Evolutionary conservation across 2,113 vertebrate species (phyloP).

Genomic region (Oreocharis arfaki): DNA sequence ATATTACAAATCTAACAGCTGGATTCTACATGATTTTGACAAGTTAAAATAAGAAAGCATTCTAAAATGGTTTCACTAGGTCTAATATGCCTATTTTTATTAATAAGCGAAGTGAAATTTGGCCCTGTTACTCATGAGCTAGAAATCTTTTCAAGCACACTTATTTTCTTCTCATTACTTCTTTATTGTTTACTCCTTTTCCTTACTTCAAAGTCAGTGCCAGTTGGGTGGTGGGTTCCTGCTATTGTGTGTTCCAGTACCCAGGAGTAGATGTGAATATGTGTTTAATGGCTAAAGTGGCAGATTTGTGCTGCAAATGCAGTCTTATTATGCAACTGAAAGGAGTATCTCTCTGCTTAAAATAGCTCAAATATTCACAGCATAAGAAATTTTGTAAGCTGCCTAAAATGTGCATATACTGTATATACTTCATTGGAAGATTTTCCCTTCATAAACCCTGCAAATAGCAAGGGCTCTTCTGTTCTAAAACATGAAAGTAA

Average conservation of each 20-base stretch:
- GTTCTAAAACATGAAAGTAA: neutral
- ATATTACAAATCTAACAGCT: neutral
- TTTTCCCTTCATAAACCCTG: neutral
- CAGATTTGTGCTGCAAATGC: neutral
- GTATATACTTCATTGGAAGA: neutral
- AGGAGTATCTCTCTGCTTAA: neutral
- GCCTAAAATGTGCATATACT: neutral
- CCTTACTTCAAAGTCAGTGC: neutral
- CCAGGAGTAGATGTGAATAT: neutral
- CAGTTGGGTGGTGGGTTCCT: neutral
- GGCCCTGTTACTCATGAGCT: slow-evolving; percentile 10
- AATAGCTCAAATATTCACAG: neutral
- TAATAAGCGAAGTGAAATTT: neutral
- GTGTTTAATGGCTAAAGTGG: neutral
- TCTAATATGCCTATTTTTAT: neutral
- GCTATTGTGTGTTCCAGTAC: neutral
- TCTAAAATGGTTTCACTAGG: neutral
- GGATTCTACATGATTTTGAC: neutral
- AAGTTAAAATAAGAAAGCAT: neutral
- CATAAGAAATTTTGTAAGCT: neutral
- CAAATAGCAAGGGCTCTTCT: neutral
- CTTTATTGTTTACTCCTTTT: slow-evolving; percentile 24
- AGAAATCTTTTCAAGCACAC: neutral
- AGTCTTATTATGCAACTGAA: neutral
- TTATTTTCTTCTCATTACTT: slow-evolving; percentile 16